Evolutionary conservation across 53 echinoderm and acorn worm genomes (phyloP).

Genomic region (Antedon mediterranea): DNA sequence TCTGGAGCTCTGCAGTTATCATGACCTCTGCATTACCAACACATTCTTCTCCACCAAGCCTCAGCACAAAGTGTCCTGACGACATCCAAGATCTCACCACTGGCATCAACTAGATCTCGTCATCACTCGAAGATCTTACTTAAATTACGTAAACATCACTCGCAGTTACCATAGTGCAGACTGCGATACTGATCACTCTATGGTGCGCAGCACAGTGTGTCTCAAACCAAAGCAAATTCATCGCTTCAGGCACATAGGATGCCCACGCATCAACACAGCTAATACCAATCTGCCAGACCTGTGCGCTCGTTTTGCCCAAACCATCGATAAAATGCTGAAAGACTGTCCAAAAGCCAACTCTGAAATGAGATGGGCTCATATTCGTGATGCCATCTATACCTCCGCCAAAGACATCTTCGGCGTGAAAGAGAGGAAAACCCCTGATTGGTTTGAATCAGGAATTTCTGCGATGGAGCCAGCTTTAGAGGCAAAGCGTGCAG

Average conservation of each 20-base stretch:
- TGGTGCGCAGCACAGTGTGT: conserved; percentile 16
- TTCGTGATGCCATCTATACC: too few species aligned
- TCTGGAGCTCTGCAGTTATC: background rate
- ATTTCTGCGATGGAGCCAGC: too few species aligned
- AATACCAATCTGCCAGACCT: too few species aligned
- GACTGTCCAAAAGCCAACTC: too few species aligned
- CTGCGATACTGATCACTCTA: conserved; percentile 41
- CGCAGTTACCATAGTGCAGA: conserved; percentile 5
- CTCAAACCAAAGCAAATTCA: conserved; percentile 13
- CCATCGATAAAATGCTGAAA: too few species aligned
- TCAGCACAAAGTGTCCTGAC: conserved; percentile 12
- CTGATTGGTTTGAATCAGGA: too few species aligned
- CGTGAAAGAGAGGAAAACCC: too few species aligned
- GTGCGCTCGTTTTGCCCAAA: too few species aligned
- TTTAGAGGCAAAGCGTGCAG: too few species aligned
- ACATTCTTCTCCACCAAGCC: conserved; percentile 16
- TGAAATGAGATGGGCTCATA: too few species aligned
- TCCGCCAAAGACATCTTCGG: too few species aligned
- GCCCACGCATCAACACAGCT: conserved; percentile 11
- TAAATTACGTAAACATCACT: background rate
- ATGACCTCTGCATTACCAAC: conserved; percentile 15
- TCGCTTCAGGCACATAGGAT: background rate
- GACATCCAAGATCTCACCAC: conserved; percentile 14
- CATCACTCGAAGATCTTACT: background rate
- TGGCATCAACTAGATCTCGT: conserved; percentile 35